Evolutionary conservation across 2,888 invertebrate genomes (phyloP), one percentile per base, ranked within the genome.

Genomic region (Drosophila nigricruria): DNA sequence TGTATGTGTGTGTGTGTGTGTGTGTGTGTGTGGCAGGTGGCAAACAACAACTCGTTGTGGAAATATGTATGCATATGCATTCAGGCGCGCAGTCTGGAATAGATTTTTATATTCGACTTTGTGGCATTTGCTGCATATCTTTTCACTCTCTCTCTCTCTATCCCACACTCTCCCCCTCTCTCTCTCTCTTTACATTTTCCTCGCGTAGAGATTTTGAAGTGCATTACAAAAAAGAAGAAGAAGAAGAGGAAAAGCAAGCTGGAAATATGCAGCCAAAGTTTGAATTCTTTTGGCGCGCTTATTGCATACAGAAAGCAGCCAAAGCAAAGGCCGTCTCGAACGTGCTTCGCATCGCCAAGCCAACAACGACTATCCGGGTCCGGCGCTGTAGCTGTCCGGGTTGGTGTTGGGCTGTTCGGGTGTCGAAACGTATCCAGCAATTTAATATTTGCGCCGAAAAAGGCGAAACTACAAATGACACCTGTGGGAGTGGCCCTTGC

Each of bases 71-170:
- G 66, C 66, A 73, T 67, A 78, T 77, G 70, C 79, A 78, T 77
- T 57, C 74, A 58, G 52, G 40, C 58, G 52, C 16, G 42, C 80
- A 63, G 54, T 40, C 64, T 38, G 69, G 43, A 43, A 78, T 78
- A 74, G 70, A 78, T 78, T 71, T 74, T 74, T 77, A 77, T 79
- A 65, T 72, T 71, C 81, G 64, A 74, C 67, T 76, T 76, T 76
- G 73, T 79, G 78, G 72, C 75, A 77, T 62, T 73, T 47, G 70
- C 49, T 47, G 59, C 34, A 27, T 32, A 32, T 57, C 14, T 47
- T 38, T 27, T 23, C 52, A 25, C 49, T 25, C 42, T 36, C 54
- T 25, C 25, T 9, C 43, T n/a, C 23, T 43, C 45, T 52, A 34
- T 23, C 38, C 27, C 54, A 23, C 53, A 20, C 16, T 56, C 30